Evolutionary conservation across 2,113 vertebrate genomes (phyloP).

Genomic region (Aptenodytes forsteri): DNA sequence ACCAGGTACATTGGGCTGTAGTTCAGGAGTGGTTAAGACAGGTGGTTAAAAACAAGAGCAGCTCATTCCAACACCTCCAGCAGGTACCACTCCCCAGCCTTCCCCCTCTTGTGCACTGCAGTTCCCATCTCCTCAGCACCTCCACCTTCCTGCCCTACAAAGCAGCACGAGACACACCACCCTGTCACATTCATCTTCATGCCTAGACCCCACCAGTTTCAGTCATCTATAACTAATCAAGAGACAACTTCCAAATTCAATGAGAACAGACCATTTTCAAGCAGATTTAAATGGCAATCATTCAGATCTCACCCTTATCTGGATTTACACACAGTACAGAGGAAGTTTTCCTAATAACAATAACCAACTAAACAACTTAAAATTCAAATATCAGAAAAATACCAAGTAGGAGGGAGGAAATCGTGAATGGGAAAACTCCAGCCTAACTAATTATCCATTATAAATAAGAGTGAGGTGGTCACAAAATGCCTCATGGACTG

Average conservation of each 20-base stretch:
- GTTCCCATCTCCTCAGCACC: background rate
- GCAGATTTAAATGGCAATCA: background rate
- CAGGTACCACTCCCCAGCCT: background rate
- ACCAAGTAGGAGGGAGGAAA: background rate
- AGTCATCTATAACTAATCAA: background rate
- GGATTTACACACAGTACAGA: background rate
- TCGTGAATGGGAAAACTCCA: background rate
- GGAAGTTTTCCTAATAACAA: background rate
- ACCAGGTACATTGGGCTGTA: background rate
- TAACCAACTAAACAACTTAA: background rate
- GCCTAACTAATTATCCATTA: background rate
- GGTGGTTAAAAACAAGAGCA: background rate
- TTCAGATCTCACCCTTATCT: background rate
- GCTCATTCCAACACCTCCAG: background rate
- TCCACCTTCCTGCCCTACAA: background rate
- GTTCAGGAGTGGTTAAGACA: background rate
- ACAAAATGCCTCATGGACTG: rapidly evolving
- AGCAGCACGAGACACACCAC: background rate
- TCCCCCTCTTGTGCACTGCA: background rate
- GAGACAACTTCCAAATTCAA: background rate
- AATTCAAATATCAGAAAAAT: background rate
- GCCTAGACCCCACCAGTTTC: background rate
- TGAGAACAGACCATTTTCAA: background rate
- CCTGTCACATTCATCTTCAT: background rate
- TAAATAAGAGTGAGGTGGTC: background rate